Conservation (phyloP, 2,888 invertebrate genomes). For the Aplocera efformata region DNA sequence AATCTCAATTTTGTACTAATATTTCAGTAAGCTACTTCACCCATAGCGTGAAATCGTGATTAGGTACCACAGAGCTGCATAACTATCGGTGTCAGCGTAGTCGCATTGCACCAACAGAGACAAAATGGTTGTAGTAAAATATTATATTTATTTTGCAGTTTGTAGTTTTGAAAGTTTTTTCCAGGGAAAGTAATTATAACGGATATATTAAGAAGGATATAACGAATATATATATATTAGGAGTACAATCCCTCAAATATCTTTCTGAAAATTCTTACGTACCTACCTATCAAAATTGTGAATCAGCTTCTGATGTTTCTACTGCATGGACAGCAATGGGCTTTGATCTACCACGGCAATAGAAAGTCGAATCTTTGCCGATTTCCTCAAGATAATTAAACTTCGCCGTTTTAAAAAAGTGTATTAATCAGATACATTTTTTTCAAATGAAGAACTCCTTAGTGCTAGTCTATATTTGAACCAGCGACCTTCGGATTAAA, state of each 20-base stretch:
- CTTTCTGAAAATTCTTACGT: too few relatives aligned
- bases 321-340: too few relatives aligned
- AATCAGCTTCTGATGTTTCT: too few relatives aligned
- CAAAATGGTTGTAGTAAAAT: constrained; percentile 13
- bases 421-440: not conserved
- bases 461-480: not conserved
- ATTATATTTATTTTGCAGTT: constrained; percentile 4
- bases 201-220: too few relatives aligned
- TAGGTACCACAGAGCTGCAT: constrained; percentile 19
- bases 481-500: too few relatives aligned
- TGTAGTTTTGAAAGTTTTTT: constrained; percentile 17
- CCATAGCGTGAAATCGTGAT: constrained; percentile 18
- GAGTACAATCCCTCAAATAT: too few relatives aligned
- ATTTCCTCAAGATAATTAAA: too few relatives aligned
- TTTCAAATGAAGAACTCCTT: not conserved
- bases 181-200: constrained; percentile 16
- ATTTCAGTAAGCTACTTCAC: constrained; percentile 3
- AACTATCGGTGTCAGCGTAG: constrained; percentile 17
- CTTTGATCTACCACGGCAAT: too few relatives aligned
- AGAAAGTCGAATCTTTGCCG: too few relatives aligned
- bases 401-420: not conserved
- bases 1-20: too few relatives aligned
- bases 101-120: constrained; percentile 25
- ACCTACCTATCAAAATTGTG: too few relatives aligned
- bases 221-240: too few relatives aligned